These are phyloP conservation scores for Chrysocyon brachyurus DNA, from an alignment of 2,797 vertebrate genomes.

Conservation along the genomic window DNA sequence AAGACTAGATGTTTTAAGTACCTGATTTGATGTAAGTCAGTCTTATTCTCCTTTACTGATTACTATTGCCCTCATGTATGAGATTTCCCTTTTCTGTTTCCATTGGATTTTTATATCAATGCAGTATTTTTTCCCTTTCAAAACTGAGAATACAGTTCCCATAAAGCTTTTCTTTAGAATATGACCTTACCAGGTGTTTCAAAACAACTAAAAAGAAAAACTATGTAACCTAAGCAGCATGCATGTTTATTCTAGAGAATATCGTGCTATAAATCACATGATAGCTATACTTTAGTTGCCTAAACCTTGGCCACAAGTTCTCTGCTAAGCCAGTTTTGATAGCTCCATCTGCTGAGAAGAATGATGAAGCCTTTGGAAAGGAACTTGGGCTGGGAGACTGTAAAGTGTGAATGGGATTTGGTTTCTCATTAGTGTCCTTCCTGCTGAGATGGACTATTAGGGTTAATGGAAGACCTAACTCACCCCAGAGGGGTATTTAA, in stretches of 20 bases:
- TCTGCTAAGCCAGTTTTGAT: not conserved
- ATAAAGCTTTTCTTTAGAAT: not conserved
- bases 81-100: not conserved
- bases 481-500: not conserved
- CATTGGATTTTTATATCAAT: not conserved
- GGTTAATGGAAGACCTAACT: slow-evolving; percentile 32
- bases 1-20: not conserved
- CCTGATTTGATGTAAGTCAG: not conserved
- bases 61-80: not conserved
- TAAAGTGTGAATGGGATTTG: not conserved
- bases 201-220: not conserved
- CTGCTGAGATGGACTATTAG: not conserved
- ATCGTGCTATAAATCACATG: not conserved
- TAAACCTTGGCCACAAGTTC: not conserved
- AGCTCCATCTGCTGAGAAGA: slow-evolving; percentile 6
- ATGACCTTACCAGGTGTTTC: not conserved
- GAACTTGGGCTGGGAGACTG: not conserved
- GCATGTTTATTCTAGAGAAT: not conserved
- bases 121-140: not conserved
- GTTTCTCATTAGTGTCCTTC: not conserved
- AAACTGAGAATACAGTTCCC: not conserved
- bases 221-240: not conserved
- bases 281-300: not conserved
- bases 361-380: not conserved
- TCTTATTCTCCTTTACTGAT: not conserved